These are phyloP conservation scores for Sciurus vulgaris DNA, from an alignment of 2,797 vertebrate species.

Conservation along the genomic window DNA sequence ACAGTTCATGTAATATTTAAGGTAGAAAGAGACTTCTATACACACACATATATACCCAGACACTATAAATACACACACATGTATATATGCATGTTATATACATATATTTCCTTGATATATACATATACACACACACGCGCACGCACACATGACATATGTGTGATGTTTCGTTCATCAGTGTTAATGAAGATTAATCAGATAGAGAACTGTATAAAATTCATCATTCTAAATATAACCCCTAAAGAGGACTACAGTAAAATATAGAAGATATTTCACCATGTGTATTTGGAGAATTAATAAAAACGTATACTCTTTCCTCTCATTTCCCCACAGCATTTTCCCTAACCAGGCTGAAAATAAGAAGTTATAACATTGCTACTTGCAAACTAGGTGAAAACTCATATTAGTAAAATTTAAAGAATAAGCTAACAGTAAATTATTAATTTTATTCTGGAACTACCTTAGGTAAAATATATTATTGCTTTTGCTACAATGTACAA, in stretches of 20 bases:
- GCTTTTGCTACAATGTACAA: neutral
- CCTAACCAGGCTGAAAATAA: conserved; percentile 39
- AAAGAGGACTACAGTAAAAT: conserved; percentile 35
- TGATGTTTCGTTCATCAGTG: neutral
- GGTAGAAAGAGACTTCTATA: neutral
- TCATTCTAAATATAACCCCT: conserved; percentile 61
- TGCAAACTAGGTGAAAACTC: neutral
- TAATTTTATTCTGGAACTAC: neutral
- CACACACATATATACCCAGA: neutral
- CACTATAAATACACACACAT: neutral
- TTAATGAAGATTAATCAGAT: conserved; percentile 57
- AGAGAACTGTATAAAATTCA: conserved; percentile 54
- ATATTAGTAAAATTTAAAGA: neutral
- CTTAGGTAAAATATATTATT: neutral
- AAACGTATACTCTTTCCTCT: conserved; percentile 69
- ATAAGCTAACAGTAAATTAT: neutral
- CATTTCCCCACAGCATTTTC: conserved; percentile 65
- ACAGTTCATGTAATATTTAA: conserved; percentile 39
- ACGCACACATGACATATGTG: neutral
- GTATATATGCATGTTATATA: neutral
- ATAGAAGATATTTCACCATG: conserved; percentile 61
- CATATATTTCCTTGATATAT: neutral
- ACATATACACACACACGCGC: neutral
- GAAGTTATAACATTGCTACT: neutral
- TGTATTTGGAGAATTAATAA: conserved; percentile 67